Base-by-base conservation (phyloP, 2,113 vertebrate species). In the Riparia riparia region DNA sequence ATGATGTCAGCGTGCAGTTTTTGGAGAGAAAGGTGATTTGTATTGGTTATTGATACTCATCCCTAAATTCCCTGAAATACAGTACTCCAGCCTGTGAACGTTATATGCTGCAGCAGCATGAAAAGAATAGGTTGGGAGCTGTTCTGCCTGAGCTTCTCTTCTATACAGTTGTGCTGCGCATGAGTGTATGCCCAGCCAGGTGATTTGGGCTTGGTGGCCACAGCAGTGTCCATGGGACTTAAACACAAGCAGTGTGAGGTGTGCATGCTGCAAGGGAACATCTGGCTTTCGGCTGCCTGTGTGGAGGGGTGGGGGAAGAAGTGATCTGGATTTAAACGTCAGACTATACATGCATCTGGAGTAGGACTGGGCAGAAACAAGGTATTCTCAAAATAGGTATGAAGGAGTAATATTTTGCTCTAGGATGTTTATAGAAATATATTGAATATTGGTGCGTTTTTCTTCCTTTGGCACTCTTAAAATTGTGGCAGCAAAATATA, bases 21-120 rank as follows among this genome's bases (percentile, higher is more conserved):
- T 97, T 89, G 4, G 99, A 99, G 93, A 99, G 94, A 97, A 98
- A 99, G 99, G 99, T 99, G 97, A 98, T 82, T 54, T 86, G 7
- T 56, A 5, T 88, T 95, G 41, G 7, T 61, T 91, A 45, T 32
- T 76, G 58, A 49, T 78, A 53, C 1, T 0, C 13, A 44, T 64
- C 21, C 25, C 21, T 56, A 10, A 56, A 32, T 81, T 70, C 21
- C 32, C 24, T 26, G 17, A 53, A 17, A 28, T n/a, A 32, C 9
- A n/a, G 17, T 68, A 24, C 29, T 56, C 53, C 37, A 68, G 53
- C 17, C 58, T 63, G 15, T 56, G 56, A 73, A 12, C 5, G 1
- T 42, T 28, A 16, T 2, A 4, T 63, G 34, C 60, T 58, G 8
- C 32, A 44, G 5, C 18, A 74, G 42, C 41, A 26, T 3, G 8